Percentiles rank a stretch among this genome's conserved stretches.
Evolutionary conservation across 2,888 invertebrate genomes (phyloP).

Genomic region (Volucella zonaria): DNA sequence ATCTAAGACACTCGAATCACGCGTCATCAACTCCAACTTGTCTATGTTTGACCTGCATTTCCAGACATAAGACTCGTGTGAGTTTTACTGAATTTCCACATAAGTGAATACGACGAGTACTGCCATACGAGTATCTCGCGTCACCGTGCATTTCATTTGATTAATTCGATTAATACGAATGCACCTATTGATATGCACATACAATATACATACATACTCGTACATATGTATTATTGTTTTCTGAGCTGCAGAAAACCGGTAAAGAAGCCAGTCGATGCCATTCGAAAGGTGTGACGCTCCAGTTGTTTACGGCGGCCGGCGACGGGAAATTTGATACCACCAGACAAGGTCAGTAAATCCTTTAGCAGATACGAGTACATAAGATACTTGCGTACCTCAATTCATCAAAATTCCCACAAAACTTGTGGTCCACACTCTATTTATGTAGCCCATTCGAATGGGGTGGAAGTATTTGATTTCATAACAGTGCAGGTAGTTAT

Average conservation of each 20-base stretch:
- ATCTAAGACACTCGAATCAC: conserved; percentile 1
- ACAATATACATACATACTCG: too few relatives aligned
- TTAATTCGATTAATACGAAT: conserved; percentile 18
- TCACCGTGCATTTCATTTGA: conserved; percentile 42
- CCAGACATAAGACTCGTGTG: conserved; percentile 53
- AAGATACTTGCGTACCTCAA: too few relatives aligned
- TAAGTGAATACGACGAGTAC: conserved; percentile 20
- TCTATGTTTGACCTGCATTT: conserved; percentile 56
- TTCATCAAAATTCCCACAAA: conserved; percentile 49
- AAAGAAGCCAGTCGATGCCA: conserved; percentile 30
- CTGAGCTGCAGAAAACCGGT: conserved; percentile 7
- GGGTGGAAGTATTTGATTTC: conserved; percentile 56
- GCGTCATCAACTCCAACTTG: not conserved
- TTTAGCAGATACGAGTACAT: conserved; percentile 30
- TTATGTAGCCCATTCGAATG: conserved; percentile 9
- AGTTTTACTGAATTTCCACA: conserved; percentile 34
- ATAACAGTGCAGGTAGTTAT: conserved; percentile 58
- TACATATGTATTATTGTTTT: too few relatives aligned
- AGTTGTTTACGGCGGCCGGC: conserved; percentile 52
- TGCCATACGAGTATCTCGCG: not conserved
- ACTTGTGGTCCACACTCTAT: conserved; percentile 58
- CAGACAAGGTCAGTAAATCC: conserved; percentile 69
- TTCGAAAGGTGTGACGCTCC: conserved; percentile 67
- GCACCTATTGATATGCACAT: too few relatives aligned
- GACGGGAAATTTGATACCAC: conserved; percentile 57